Evolutionary conservation across 1,140 invertebrate genomes (phyloP).

Genomic region (Sipha flava): DNA sequence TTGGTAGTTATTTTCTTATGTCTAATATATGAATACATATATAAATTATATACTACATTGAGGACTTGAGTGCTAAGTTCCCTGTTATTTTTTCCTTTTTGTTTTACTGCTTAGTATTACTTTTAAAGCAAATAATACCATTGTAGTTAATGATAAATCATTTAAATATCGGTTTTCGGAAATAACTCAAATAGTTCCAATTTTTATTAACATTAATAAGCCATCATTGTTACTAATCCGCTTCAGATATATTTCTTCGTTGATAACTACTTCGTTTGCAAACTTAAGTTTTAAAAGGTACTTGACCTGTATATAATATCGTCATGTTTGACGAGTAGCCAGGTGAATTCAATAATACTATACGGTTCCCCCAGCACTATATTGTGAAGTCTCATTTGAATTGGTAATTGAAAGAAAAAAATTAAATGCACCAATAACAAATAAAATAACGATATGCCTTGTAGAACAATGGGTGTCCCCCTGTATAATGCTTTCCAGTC

Average conservation of each 20-base stretch:
- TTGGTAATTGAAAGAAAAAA: constrained; percentile 1
- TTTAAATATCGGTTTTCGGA: no score
- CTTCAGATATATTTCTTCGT: background rate
- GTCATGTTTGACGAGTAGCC: background rate
- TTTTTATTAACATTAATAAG: no score
- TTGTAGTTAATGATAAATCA: no score
- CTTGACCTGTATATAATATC: background rate
- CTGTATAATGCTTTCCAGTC: background rate
- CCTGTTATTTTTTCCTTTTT: no score
- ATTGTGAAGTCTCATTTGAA: constrained; percentile 15
- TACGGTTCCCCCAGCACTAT: background rate
- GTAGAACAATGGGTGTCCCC: constrained; percentile 3
- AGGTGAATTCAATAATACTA: constrained; percentile 3
- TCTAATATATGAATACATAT: no score
- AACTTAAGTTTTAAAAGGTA: background rate
- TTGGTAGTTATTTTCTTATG: no score
- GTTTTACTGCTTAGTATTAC: no score
- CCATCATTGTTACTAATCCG: no score
- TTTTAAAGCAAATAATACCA: no score
- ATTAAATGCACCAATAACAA: background rate
- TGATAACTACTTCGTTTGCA: background rate
- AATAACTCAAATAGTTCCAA: no score
- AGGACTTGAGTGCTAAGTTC: no score
- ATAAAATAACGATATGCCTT: background rate
- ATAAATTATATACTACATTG: no score